Evolutionary conservation across 92 coral and sea anemone genomes (phyloP).

Genomic region (Heliopora coerulea): DNA sequence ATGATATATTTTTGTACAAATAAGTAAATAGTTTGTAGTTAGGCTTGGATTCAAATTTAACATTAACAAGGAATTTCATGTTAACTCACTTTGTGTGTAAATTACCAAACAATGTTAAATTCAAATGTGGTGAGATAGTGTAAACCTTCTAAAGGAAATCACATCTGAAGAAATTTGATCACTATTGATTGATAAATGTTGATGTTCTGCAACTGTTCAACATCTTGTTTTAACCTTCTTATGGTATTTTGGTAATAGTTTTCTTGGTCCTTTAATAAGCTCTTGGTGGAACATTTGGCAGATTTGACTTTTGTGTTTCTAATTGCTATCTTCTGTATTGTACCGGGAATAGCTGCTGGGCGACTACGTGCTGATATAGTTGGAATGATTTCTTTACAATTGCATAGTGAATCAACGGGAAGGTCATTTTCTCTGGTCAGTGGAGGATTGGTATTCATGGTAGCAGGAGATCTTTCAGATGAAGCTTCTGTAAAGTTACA

Average conservation of each 20-base stretch:
- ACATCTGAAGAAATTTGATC: constrained; percentile 18
- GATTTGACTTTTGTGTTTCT: neutral
- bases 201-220: constrained; percentile 7
- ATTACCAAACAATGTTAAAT: too few relatives aligned
- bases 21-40: neutral
- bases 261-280: neutral
- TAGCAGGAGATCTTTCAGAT: neutral
- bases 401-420: neutral
- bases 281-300: neutral
- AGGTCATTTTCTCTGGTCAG: neutral
- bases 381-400: neutral
- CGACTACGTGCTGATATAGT: neutral
- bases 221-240: neutral
- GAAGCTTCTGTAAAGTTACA: neutral
- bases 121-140: too few relatives aligned
- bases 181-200: constrained; percentile 19
- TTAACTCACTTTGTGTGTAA: too few relatives aligned
- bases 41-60: neutral
- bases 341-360: neutral
- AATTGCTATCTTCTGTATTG: neutral
- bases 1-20: constrained; percentile 11
- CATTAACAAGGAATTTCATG: too few relatives aligned
- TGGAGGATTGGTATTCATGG: neutral
- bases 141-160: neutral
- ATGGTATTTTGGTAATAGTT: neutral